A percentile compares a stretch with the other conserved stretches of the same genome.
Evolutionary conservation across 2,888 invertebrate species (phyloP).

Genomic region (Drosophila parthenogenetica): DNA sequence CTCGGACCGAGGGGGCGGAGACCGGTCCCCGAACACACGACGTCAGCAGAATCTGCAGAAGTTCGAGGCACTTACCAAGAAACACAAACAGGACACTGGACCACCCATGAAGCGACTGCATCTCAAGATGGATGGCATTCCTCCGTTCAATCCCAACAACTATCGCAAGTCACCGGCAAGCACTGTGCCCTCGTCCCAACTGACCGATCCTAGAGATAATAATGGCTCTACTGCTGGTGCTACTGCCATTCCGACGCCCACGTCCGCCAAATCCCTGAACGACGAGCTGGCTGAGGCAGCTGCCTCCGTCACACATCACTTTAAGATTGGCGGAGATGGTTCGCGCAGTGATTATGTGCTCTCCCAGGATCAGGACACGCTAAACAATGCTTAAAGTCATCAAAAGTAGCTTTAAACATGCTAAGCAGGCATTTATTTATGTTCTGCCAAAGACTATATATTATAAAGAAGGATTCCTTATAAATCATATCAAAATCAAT

Average conservation of each 20-base stretch:
- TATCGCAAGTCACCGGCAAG: constrained; percentile 86
- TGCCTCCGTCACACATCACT: constrained; percentile 62
- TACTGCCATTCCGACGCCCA: constrained; percentile 84
- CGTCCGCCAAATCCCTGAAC: constrained; percentile 78
- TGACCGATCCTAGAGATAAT: constrained; percentile 5
- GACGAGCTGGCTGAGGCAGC: constrained; percentile 74
- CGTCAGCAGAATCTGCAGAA: constrained; percentile 84
- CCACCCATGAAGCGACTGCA: constrained; percentile 84
- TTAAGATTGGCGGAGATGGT: constrained; percentile 61
- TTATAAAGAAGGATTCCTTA: not conserved
- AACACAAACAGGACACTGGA: constrained; percentile 83
- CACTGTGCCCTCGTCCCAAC: constrained; percentile 63
- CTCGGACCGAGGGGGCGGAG: constrained; percentile 47
- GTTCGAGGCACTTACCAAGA: constrained; percentile 83
- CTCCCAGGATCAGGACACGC: constrained; percentile 61
- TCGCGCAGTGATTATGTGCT: constrained; percentile 73
- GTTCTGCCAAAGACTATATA: constrained; percentile 1
- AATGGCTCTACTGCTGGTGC: constrained; percentile 4
- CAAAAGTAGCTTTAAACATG: constrained; percentile 24
- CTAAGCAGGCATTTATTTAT: constrained; percentile 56
- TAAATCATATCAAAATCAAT: too few species aligned
- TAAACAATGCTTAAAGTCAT: constrained; percentile 36
- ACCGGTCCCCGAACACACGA: constrained; percentile 82
- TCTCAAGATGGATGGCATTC: constrained; percentile 85
- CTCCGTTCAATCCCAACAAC: constrained; percentile 86